Evolutionary conservation across 2,888 invertebrate species (phyloP), one percentile per base, ranked within the genome.

Genomic region (Trisateles emortualis): DNA sequence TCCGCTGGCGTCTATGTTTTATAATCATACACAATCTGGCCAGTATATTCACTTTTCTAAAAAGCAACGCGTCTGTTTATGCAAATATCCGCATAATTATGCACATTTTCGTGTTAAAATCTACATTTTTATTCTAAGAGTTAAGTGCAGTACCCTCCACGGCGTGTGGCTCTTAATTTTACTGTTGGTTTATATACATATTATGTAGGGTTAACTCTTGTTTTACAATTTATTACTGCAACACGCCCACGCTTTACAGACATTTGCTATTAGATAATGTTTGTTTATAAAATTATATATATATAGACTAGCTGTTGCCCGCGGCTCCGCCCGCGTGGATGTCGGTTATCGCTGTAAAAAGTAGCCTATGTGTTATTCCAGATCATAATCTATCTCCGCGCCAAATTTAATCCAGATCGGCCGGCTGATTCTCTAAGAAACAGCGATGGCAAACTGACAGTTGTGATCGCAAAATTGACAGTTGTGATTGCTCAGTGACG

Each of bases 21-120:
- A 5, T 1, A n/a, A n/a, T 16, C 26, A 32, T 5, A 32, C 10
- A 6, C 1, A 29, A 32, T 32, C 10, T 10, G n/a, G 17, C 22
- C 49, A 43, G 52, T 60, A 55, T 47, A 65, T 55, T 55, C 56
- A 65, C 47, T 59, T 48, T 40, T 64, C 43, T 50, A 60, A 50
- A 67, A 64, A 68, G 33, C 52, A 45, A 51, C 46, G 32, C 40
- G 36, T 8, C 51, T 57, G 52, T 43, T 68, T 61, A 67, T 67
- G 69, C 63, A 66, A 64, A 63, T 61, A 58, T 59, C 44, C 58
- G 65, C 72, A 71, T 74, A 77, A 78, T 74, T 75, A 76, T 76
- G 78, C 64, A 74, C 64, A 71, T 66, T 64, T 68, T 69, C 59
- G 62, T 64, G 64, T 72, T 64, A 49, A 62, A 72, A 68, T 72